These are phyloP conservation scores for Xylophagus ater DNA, from an alignment of 2,888 invertebrate genomes.

Conservation along the genomic window DNA sequence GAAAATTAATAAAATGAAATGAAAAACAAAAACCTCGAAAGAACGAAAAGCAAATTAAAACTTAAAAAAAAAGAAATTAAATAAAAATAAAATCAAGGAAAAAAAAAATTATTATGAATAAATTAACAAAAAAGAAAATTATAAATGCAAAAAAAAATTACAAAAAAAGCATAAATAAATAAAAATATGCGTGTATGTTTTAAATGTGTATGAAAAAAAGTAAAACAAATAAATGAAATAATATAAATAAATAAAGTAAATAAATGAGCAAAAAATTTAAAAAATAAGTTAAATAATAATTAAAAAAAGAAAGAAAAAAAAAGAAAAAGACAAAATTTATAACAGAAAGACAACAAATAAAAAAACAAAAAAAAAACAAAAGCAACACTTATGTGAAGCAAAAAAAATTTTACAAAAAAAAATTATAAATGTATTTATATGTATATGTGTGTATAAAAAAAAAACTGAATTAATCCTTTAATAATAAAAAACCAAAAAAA, in stretches of 20 bases:
- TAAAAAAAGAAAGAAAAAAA: not conserved
- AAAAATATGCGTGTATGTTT: too few relatives aligned
- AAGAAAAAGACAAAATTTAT: slow-evolving; percentile 3
- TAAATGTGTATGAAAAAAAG: not conserved
- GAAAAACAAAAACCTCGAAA: too few relatives aligned
- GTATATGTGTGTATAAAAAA: slow-evolving; percentile 14
- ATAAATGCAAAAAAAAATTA: too few relatives aligned
- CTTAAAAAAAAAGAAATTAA: too few relatives aligned
- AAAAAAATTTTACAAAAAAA: slow-evolving; percentile 6
- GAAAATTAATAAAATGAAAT: too few relatives aligned
- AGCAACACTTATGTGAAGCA: not conserved
- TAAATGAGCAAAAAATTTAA: slow-evolving; percentile 8
- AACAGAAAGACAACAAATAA: slow-evolving; percentile 2
- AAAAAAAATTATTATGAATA: too few relatives aligned
- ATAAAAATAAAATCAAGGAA: too few relatives aligned
- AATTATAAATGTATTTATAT: slow-evolving; percentile 13
- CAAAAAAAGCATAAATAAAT: too few relatives aligned
- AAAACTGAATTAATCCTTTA: slow-evolving; percentile 12
- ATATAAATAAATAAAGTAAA: slow-evolving; percentile 4
- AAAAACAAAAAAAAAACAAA: not conserved
- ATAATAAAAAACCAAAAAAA: slow-evolving; percentile 9
- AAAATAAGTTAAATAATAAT: slow-evolving; percentile 8
- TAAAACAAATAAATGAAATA: not conserved
- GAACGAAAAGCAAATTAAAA: too few relatives aligned
- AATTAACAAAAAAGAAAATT: too few relatives aligned